Evolutionary conservation across 2,797 vertebrate species (phyloP).

Genomic region (Numenius phaeopus): DNA sequence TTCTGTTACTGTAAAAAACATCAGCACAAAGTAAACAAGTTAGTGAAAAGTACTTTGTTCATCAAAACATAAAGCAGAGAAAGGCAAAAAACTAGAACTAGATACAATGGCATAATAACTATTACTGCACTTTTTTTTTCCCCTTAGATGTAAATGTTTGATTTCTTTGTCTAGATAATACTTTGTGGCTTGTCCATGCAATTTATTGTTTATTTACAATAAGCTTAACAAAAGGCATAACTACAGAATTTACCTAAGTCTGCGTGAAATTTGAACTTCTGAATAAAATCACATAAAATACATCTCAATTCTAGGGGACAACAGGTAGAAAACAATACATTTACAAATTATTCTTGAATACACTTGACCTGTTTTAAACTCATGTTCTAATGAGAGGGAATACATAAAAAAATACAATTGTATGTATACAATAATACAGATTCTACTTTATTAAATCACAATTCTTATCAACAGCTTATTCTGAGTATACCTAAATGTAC

Average conservation of each 20-base stretch:
- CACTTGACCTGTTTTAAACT: slow-evolving; percentile 58
- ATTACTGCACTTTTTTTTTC: neutral
- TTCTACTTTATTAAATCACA: slow-evolving; percentile 37
- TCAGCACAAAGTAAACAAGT: slow-evolving; percentile 18
- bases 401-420: neutral
- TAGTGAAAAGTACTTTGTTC: slow-evolving; percentile 9
- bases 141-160: neutral
- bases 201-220: slow-evolving; percentile 39
- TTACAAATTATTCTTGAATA: slow-evolving; percentile 56
- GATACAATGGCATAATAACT: neutral
- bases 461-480: neutral
- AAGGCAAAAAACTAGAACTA: neutral
- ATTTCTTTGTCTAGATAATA: slow-evolving; percentile 1
- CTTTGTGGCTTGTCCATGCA: neutral
- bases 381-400: slow-evolving; percentile 40
- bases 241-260: slow-evolving; percentile 28
- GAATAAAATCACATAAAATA: slow-evolving; percentile 52
- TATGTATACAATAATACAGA: neutral
- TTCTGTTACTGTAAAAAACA: slow-evolving; percentile 13
- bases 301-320: neutral
- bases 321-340: slow-evolving; percentile 40
- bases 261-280: slow-evolving; percentile 53
- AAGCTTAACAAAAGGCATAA: slow-evolving; percentile 3
- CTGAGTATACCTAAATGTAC: neutral
- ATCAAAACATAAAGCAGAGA: slow-evolving; percentile 7